These are phyloP conservation scores for Hoplodrina blanda DNA, from an alignment of 2,888 invertebrate species.

Conservation along the genomic window DNA sequence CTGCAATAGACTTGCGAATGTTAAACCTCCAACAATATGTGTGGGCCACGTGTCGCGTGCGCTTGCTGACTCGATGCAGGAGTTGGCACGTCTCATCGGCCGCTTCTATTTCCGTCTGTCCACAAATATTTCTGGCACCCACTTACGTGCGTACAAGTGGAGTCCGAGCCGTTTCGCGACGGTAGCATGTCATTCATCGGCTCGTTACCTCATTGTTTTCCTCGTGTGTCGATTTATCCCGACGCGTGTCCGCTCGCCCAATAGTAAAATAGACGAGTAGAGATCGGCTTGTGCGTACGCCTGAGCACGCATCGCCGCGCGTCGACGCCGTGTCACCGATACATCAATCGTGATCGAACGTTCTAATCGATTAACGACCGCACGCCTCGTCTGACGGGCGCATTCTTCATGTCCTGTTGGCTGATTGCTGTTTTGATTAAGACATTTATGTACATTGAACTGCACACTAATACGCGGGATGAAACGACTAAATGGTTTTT, in stretches of 20 bases:
- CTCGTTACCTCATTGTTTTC: constrained; percentile 88
- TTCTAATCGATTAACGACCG: constrained; percentile 83
- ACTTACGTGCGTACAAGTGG: constrained; percentile 84
- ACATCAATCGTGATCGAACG: constrained; percentile 87
- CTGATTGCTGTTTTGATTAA: constrained; percentile 70
- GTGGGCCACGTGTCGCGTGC: constrained; percentile 80
- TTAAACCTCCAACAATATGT: constrained; percentile 72
- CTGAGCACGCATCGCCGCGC: constrained; percentile 72
- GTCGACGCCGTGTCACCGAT: constrained; percentile 82
- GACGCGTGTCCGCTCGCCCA: constrained; percentile 79
- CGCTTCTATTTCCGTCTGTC: constrained; percentile 87
- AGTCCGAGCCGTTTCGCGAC: constrained; percentile 77
- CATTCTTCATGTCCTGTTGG: constrained; percentile 76
- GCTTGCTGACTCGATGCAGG: constrained; percentile 76
- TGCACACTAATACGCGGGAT: constrained; percentile 21
- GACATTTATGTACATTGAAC: constrained; percentile 44
- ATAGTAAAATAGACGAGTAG: constrained; percentile 82
- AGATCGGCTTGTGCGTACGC: constrained; percentile 78
- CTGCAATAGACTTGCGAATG: constrained; percentile 48
- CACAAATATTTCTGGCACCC: constrained; percentile 89
- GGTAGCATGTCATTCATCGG: constrained; percentile 88
- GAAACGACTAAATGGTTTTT: constrained; percentile 14
- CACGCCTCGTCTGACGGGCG: constrained; percentile 74
- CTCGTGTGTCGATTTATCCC: constrained; percentile 85
- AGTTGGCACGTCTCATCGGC: constrained; percentile 85